phyloP scores from a whole-genome alignment of 2,113 vertebrate species.

The Mastomys coucha region DNA sequence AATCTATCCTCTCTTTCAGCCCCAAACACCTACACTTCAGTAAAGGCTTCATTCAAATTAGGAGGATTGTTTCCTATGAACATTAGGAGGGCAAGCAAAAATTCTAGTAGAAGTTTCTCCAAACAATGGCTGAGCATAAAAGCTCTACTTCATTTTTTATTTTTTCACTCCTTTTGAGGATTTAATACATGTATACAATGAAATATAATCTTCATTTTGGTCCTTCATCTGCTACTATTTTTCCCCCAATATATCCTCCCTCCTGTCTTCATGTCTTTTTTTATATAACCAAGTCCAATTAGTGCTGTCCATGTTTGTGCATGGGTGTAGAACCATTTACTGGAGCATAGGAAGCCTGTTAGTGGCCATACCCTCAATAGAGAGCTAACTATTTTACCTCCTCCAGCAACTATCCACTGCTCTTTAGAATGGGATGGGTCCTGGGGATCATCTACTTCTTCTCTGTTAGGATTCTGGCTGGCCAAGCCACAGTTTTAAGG shows the following conservation, averaged over 20 bases:
- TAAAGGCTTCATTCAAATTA: slow-evolving; percentile 64
- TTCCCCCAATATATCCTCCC: background rate
- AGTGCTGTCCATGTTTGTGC: background rate
- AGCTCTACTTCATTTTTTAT: background rate
- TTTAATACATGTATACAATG: background rate
- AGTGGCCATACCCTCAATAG: background rate
- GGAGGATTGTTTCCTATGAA: slow-evolving; percentile 61
- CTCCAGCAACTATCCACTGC: too few species aligned
- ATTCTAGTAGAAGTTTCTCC: background rate
- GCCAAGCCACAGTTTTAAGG: background rate
- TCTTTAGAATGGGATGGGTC: background rate
- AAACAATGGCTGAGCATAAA: slow-evolving; percentile 11
- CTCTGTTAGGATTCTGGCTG: background rate
- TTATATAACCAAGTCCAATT: background rate
- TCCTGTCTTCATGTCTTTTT: background rate
- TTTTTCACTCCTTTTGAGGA: background rate
- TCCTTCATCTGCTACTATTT: background rate
- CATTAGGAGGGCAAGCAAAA: slow-evolving; percentile 60
- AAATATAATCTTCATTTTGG: background rate
- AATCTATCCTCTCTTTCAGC: slow-evolving; percentile 60
- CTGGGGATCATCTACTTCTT: background rate
- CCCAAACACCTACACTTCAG: slow-evolving; percentile 53
- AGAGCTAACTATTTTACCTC: background rate
- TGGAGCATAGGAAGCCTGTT: background rate
- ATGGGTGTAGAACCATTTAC: background rate